Evolutionary conservation across 2,888 invertebrate genomes (phyloP), one percentile per base, ranked within the genome.

Genomic region (Latrodectus elegans): DNA sequence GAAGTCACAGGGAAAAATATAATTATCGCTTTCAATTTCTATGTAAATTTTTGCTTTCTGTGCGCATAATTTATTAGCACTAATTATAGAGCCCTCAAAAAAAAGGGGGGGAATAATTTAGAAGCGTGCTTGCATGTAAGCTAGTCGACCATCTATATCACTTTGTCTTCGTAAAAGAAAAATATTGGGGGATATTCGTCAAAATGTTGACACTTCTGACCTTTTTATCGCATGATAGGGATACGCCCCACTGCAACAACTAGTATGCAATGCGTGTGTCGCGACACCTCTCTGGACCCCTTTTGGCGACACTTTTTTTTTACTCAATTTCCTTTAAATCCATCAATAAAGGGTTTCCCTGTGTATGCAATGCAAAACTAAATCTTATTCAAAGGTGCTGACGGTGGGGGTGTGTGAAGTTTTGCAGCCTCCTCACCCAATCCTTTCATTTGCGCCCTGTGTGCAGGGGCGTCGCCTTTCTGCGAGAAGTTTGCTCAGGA

Each of bases 261-360:
- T 60, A 60, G n/a, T 60, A 60, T 60, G 38, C 60, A 60, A 15
- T 60, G 60, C 60, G 60, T 60, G 60, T 60, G n/a, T n/a, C n/a
- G 10, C 12, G n/a, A 60, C 60, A 15, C n/a, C 60, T n/a, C 60
- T 38, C 38, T 38, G 4, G 38, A 38, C 38, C 38, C 38, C 38
- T 38, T 38, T 38, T 38, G 38, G 38, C 38, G 38, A 38, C 38
- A 38, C 38, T 38, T 38, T 38, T 38, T 38, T 38, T 38, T 38
- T 6, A 38, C 38, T 38, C 38, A 38, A 38, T 38, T 38, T 38
- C 38, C 38, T 38, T 4, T 38, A 38, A 38, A 6, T 38, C 4
- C 38, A n/a, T n/a, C 60, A n/a, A n/a, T 60, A 60, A 60, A 60
- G n/a, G 60, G 60, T 12, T 60, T 60, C n/a, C 60, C 60, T 60